Evolutionary conservation across 1,140 invertebrate species (phyloP).

Genomic region (Drosophila lacteicornis): DNA sequence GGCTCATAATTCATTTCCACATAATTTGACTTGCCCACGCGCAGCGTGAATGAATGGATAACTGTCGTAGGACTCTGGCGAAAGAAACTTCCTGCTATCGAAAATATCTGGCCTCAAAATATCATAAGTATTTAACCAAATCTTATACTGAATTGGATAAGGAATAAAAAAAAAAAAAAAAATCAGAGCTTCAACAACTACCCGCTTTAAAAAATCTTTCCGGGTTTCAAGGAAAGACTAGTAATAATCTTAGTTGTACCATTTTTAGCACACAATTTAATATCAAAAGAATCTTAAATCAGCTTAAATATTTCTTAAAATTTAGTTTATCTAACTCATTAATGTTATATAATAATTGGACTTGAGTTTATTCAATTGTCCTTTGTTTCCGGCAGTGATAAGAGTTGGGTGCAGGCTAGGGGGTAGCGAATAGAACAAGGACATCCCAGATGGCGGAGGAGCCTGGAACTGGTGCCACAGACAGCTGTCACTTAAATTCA

Average conservation of each 20-base stretch:
- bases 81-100: background rate
- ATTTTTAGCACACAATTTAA: no score
- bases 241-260: no score
- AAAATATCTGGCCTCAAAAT: background rate
- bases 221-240: no score
- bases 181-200: no score
- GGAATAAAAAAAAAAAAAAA: background rate
- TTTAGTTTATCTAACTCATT: no score
- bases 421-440: background rate
- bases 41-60: constrained; percentile 19
- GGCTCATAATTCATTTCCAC: constrained; percentile 75
- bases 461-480: constrained; percentile 31
- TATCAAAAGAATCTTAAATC: no score
- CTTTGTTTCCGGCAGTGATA: background rate
- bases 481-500: constrained; percentile 75
- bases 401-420: background rate
- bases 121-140: background rate
- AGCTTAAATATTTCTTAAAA: background rate
- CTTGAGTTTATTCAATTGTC: no score
- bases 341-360: background rate
- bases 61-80: constrained; percentile 6
- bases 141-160: background rate
- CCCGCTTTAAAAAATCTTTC: background rate
- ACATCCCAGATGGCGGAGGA: background rate
- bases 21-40: constrained; percentile 78